Evolutionary conservation across 2,888 invertebrate species (phyloP), one percentile per base, ranked within the genome.

Genomic region (Napeogenes sylphis): DNA sequence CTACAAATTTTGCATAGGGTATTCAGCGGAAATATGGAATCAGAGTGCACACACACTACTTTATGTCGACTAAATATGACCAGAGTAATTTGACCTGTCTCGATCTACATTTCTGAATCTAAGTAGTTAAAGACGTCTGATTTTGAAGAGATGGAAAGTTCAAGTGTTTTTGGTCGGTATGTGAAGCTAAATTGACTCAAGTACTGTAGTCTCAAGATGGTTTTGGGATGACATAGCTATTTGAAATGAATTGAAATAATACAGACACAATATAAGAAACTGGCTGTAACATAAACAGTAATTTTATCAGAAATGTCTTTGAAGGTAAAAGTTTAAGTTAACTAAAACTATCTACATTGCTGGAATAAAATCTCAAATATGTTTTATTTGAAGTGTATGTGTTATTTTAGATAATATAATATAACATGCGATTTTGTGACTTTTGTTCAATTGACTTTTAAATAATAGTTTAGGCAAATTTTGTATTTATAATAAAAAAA

Each of bases 11-110:
- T 69, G 73, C 77, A 73, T 81, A 84, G 86, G 85, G 85, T 81
- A 85, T 81, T 75, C 75, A 82, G 79, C 89, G 90, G 90, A 90
- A 88, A 84, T 81, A 77, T 78, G 80, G 84, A 84, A 88, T 88
- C 87, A 87, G 80, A 82, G 83, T 82, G 79, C 76, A 81, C 75
- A 70, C 75, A 75, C 72, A 74, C 70, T 72, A 71, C 81, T 80
- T 84, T 85, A 80, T 83, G 82, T 75, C 75, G 81, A 75, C 75
- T 78, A 78, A 80, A 76, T 57, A 66, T 68, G 68, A 64, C 89
- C 83, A 84, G 67, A 67, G 59, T 82, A 80, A 74, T 64, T 71
- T 76, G 89, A 77, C 45, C 84, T 73, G 61, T 71, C 67, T 66
- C 67, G 70, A 67, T 71, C 62, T 75, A 67, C 71, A 70, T 77